Evolutionary conservation across 2,797 vertebrate genomes (phyloP).

Genomic region (Chaenodraco wilsoni): DNA sequence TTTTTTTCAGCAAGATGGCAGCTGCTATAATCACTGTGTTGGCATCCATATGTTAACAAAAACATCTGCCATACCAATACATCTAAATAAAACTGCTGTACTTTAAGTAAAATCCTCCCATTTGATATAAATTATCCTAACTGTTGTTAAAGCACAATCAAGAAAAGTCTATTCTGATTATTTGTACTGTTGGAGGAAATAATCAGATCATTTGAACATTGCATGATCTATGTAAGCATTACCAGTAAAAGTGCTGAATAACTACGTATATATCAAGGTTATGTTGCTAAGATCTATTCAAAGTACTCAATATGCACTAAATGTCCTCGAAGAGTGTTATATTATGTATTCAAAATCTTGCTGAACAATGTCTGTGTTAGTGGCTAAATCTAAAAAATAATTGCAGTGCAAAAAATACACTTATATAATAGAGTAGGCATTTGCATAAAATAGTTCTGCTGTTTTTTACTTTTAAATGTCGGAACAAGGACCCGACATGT

Average conservation of each 20-base stretch:
- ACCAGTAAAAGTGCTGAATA: not conserved
- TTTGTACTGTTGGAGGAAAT: not conserved
- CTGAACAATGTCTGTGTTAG: not conserved
- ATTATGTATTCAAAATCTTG: not conserved
- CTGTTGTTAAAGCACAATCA: not conserved
- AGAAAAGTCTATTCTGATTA: not conserved
- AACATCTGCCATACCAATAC: conserved; percentile 10
- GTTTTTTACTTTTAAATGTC: no score
- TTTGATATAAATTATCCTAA: not conserved
- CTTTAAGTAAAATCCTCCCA: not conserved
- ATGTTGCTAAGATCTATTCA: not conserved
- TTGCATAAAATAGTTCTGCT: not conserved
- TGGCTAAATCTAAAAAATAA: not conserved
- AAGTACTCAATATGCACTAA: not conserved
- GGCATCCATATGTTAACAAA: conserved; percentile 11
- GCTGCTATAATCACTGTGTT: conserved; percentile 49
- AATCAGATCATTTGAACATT: not conserved
- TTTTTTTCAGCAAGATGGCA: conserved; percentile 38
- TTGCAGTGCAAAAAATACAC: not conserved
- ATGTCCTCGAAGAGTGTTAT: no score
- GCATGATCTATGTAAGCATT: not conserved
- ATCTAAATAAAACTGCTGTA: not conserved
- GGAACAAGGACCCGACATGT: not conserved
- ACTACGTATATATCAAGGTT: no score
- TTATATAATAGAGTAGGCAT: not conserved